Evolutionary conservation across 2,797 vertebrate species (phyloP).

Genomic region (Botia kubotai): DNA sequence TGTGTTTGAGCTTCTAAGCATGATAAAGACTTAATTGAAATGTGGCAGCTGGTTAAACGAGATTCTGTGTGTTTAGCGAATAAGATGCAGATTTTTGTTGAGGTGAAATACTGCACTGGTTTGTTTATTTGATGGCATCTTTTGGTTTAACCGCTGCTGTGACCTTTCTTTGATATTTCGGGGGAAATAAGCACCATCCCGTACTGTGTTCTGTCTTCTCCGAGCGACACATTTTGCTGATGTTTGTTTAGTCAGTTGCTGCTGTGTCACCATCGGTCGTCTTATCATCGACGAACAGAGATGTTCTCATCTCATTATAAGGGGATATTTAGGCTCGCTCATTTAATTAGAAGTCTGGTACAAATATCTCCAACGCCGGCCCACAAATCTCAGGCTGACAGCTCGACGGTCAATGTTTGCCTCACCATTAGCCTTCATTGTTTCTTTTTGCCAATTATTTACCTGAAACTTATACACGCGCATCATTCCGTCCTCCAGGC

Average conservation of each 20-base stretch:
- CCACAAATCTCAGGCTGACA: constrained; percentile 17
- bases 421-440: constrained; percentile 6
- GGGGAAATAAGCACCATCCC: constrained; percentile 6
- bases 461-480: constrained; percentile 28
- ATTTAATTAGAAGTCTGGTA: constrained; percentile 29
- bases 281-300: constrained; percentile 43
- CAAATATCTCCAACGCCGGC: constrained; percentile 18
- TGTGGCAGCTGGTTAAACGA: background rate
- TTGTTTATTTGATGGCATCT: constrained; percentile 15
- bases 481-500: constrained; percentile 10
- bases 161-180: constrained; percentile 20
- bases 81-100: background rate
- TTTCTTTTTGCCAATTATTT: constrained; percentile 8
- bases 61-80: background rate
- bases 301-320: constrained; percentile 41
- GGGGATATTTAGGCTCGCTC: constrained; percentile 28
- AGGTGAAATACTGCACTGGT: background rate
- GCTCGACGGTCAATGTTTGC: background rate
- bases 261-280: constrained; percentile 10
- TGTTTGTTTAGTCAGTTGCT: constrained; percentile 28
- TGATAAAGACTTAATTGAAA: background rate
- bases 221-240: background rate
- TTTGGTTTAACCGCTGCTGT: background rate
- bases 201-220: constrained; percentile 11
- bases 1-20: too few relatives aligned